Percentiles rank a stretch among this genome's conserved stretches.
Evolutionary conservation across 2,797 vertebrate species (phyloP).

Genomic region (Eulemur mongoz): DNA sequence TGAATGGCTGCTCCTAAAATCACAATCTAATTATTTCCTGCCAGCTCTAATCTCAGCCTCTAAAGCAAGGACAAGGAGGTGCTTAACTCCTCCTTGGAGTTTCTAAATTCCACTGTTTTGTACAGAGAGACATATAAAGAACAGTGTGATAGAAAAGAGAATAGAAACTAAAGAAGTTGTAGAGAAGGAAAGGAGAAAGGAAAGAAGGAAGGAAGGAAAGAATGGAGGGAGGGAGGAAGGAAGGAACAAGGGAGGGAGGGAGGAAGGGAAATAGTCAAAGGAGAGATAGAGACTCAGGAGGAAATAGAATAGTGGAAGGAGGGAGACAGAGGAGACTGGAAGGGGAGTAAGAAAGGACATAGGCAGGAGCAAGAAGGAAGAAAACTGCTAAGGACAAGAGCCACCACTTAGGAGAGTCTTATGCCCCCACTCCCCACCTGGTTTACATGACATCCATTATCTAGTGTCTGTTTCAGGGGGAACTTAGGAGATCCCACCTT

Average conservation of each 20-base stretch:
- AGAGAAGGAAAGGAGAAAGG: not conserved
- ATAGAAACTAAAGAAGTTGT: not conserved
- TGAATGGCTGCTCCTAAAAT: constrained; percentile 58
- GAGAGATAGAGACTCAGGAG: not conserved
- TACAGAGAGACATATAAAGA: not conserved
- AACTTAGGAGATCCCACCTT: not conserved
- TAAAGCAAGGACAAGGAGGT: constrained; percentile 2
- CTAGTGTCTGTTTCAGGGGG: not conserved
- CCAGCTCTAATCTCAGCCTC: constrained; percentile 33
- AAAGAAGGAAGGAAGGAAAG: not conserved
- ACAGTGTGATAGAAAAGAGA: not conserved
- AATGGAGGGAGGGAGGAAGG: no score
- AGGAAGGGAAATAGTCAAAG: not conserved
- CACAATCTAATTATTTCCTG: constrained; percentile 36
- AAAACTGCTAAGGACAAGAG: not conserved
- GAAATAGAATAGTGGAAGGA: not conserved
- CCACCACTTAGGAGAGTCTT: not conserved
- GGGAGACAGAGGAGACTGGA: not conserved
- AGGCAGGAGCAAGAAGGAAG: not conserved
- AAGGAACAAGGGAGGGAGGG: fast-evolving
- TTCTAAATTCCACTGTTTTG: constrained; percentile 22
- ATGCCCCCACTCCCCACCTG: not conserved
- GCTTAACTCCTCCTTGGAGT: not conserved
- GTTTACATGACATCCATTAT: not conserved
- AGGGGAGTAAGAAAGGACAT: not conserved